Conservation (phyloP, 1,140 invertebrate genomes). For the Teleogryllus occipitalis region DNA sequence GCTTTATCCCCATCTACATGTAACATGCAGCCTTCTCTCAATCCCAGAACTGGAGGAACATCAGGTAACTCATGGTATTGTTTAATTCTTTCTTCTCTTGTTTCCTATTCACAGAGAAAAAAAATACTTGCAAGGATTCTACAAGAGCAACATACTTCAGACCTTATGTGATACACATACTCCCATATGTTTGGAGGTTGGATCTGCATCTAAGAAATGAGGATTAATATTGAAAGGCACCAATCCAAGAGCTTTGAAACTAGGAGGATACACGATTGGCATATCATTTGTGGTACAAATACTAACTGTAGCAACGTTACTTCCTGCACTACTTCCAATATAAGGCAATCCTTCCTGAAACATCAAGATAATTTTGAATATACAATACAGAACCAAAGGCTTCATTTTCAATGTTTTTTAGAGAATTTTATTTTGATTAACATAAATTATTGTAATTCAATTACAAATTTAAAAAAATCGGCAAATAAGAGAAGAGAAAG, state of each 20-base stretch:
- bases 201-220: constrained; percentile 63
- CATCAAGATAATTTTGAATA: constrained; percentile 16
- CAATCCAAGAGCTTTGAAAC: constrained; percentile 60
- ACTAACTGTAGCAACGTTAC: constrained; percentile 68
- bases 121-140: too few species aligned
- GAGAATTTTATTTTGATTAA: too few species aligned
- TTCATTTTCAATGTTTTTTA: too few species aligned
- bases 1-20: constrained; percentile 50
- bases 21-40: constrained; percentile 61
- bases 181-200: constrained; percentile 57
- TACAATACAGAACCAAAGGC: not conserved
- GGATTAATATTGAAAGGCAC: constrained; percentile 82
- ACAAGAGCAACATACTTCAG: not conserved
- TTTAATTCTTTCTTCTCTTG: constrained; percentile 48
- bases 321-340: constrained; percentile 73
- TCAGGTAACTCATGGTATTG: constrained; percentile 55
- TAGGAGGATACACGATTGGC: constrained; percentile 70
- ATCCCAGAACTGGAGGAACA: constrained; percentile 51
- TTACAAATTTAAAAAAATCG: not conserved
- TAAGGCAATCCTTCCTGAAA: constrained; percentile 56
- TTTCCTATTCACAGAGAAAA: constrained; percentile 41
- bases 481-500: not conserved
- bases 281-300: constrained; percentile 81
- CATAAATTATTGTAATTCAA: not conserved
- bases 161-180: constrained; percentile 35